Evolutionary conservation across 2,797 vertebrate species (phyloP).

Genomic region (Scolopax rusticola): DNA sequence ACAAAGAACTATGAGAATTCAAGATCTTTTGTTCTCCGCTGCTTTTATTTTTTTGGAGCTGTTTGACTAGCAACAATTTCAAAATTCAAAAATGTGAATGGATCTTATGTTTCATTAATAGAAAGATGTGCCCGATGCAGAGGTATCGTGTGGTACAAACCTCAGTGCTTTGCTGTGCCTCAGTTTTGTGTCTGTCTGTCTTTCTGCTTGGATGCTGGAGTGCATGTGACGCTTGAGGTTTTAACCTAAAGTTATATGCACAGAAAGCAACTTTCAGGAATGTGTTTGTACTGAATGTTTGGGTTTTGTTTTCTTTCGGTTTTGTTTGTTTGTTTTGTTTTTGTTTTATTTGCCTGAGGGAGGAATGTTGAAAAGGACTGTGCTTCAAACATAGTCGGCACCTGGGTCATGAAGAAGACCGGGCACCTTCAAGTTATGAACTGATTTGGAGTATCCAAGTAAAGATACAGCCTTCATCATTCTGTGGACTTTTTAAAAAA

Average conservation of each 20-base stretch:
- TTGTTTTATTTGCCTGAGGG: not conserved
- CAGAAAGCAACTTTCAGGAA: not conserved
- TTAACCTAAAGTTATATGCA: not conserved
- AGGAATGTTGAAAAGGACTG: not conserved
- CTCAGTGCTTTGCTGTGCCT: not conserved
- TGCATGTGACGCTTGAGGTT: not conserved
- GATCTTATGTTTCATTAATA: slow-evolving; percentile 29
- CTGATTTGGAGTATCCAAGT: not conserved
- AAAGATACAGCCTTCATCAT: not conserved
- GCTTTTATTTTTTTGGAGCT: not conserved
- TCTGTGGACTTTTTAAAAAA: not conserved
- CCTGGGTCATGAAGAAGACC: not conserved
- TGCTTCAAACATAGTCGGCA: not conserved
- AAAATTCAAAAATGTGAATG: slow-evolving; percentile 48
- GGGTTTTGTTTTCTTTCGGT: no score
- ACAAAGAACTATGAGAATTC: not conserved
- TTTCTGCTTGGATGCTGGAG: not conserved
- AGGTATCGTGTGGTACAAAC: rapidly evolving
- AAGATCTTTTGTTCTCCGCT: not conserved
- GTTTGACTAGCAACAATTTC: not conserved
- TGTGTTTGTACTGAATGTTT: not conserved
- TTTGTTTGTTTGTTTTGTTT: no score
- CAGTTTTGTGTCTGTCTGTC: not conserved
- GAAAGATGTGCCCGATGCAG: not conserved
- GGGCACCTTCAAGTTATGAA: not conserved